Base-by-base conservation (phyloP, 2,888 invertebrate genomes). In the Melanotus villosus region DNA sequence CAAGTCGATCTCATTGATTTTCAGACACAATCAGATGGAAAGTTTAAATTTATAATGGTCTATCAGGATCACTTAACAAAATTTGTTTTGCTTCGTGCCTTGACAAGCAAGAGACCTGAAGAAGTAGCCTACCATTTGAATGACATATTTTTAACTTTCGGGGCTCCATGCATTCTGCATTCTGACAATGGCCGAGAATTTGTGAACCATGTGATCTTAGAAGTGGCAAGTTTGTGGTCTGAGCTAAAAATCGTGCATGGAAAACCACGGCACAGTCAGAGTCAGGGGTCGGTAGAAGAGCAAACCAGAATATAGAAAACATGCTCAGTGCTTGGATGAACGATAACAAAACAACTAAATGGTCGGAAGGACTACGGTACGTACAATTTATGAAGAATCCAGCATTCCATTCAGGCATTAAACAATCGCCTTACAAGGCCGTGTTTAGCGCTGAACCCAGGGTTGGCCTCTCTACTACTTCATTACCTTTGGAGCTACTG, bases 291-390 rank as follows among this genome's bases (percentile, higher is more conserved):
- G 47, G 78, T 82, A 14, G 77, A 82, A 71, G 79, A 43, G 76
- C 78, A 9, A 80, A 81, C 50, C 80, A 81, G 68, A 80, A 81
- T 66, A 76, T 83, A 16, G 70, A 81, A 73, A 80, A 80, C 32
- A 81, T 82, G 78, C 19, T 83, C 5, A 41, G 59, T 23, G 36
- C 59, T 19, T 69, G 69, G 69, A 47, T 69, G 66, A 4, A 32
- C 60, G 60, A 68, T 38, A 21, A 60, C 14, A 58, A 67, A 32
- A 66, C 47, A 1, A 3, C 1, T 23, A 45, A 69, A 18, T 69
- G 69, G 66, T 23, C 7, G 34, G 69, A 69, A 23, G 69, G 66
- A 3, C 16, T 69, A 5, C 12, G 18, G 23, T 63, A 18, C n/a
- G 16, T 43, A 6, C 16, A n/a, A 12, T 16, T 52, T 9, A 52